Percentiles rank a stretch among this genome's conserved stretches.
Evolutionary conservation across 2,113 vertebrate species (phyloP).

Genomic region (Archocentrus centrarchus): DNA sequence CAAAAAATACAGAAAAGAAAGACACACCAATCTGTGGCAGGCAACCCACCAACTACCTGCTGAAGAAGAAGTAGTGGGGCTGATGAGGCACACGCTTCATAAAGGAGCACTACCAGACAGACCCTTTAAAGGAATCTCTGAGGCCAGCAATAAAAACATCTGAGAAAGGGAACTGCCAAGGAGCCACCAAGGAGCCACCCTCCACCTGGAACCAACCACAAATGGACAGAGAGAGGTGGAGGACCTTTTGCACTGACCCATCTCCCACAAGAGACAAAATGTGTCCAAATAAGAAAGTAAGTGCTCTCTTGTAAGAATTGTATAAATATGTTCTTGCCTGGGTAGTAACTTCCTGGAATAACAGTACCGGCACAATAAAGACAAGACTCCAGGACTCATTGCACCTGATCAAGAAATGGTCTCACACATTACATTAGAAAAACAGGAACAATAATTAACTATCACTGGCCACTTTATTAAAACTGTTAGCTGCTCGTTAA

Average conservation of each 20-base stretch:
- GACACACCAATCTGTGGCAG: background rate
- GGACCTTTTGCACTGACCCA: constrained; percentile 1
- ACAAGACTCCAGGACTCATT: background rate
- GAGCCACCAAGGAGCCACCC: background rate
- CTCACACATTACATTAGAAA: background rate
- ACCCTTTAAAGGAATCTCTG: background rate
- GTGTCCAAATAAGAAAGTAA: no score
- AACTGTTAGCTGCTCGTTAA: background rate
- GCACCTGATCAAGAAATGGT: constrained; percentile 12
- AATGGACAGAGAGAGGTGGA: background rate
- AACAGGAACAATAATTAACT: background rate
- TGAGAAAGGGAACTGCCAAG: background rate
- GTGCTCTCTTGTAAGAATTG: no score
- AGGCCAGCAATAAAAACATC: background rate
- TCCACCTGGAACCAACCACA: background rate
- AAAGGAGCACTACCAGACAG: background rate
- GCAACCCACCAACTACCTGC: background rate
- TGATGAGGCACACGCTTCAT: background rate
- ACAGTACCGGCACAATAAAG: background rate
- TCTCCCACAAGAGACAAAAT: background rate
- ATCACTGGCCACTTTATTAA: background rate
- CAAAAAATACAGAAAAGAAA: no score
- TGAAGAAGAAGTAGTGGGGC: background rate
- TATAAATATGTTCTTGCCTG: no score
- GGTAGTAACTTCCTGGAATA: background rate